Evolutionary conservation across 2,113 vertebrate species (phyloP), one percentile per base, ranked within the genome.

Genomic region (Phainopepla nitens): DNA sequence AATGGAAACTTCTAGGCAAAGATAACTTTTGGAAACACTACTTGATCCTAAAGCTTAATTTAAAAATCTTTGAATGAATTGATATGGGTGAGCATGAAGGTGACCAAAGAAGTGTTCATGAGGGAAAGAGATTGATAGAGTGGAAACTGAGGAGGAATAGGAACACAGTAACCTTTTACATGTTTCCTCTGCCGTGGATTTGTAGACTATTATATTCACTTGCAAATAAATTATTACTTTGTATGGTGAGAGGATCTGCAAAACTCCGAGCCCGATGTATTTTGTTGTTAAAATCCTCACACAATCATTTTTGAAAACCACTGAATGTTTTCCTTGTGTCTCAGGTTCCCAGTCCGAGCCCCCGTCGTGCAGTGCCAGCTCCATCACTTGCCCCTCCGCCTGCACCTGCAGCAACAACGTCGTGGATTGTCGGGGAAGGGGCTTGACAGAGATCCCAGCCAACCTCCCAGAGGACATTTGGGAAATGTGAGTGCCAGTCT

Each of bases 341-440:
- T 24, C 97, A 99, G 99, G 99, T 95, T 96, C 98, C 4, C 97
- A 98, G 58, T 95, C 98, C 0, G 99, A 99, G 88, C 92, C 98
- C 36, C 98, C 98, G 0, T 97, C 98, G 4, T 99, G 99, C 96
- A 98, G 97, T 19, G 98, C 99, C 93, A 99, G 99, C 93, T 98
- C 98, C 23, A 97, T 99, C 39, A 98, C 99, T 41, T 99, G 99
- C 91, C 99, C 99, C 7, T 97, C 98, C 27, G 98, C 98, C 97
- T 99, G 99, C 97, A 99, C 98, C 94, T 99, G 99, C 96, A 99
- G 99, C 97, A 99, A 99, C 98, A 99, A 99, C 86, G 99, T 99
- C 1, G 98, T 99, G 97, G 99, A 99, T 97, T 99, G 99, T 96
- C 98, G 99, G 51, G 99, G 99, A 56, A 99, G 99, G 97, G 96